Base-by-base conservation (phyloP, 2,797 vertebrate species). In the Nothura maculosa region DNA sequence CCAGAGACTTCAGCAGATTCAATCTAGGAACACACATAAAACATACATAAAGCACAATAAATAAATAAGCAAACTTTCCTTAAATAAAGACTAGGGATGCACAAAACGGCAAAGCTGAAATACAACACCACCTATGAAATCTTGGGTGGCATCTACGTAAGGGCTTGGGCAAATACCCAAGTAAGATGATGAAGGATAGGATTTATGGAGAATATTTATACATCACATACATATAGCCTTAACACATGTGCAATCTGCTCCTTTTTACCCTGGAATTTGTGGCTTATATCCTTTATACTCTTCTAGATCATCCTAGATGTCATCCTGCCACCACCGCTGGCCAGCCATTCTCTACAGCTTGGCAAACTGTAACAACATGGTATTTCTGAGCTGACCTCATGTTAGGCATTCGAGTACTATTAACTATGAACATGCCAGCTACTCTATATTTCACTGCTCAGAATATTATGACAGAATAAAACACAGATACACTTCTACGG, bases 1-100 rank as follows among this genome's bases (percentile, higher is more conserved):
- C 98, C 99, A 19, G 98, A 98, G 81, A 99, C 99, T 98, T 99
- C 99, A 21, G 98, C 99, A 3, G 99, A 99, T 96, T 99, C 99
- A 64, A 99, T 99, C 99, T 99, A 95, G 80, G 60, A 92, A 22
- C 47, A 25, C 25, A 48, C 47, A 48, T 25, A 48, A 48, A 48
- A 48, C 22, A 48, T 48, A 69, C 1, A 74, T 8, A 85, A 78
- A 78, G 38, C 55, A 82, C 24, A 19, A 84, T 72, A 74, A 89
- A 6, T 36, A 81, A 81, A 79, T 22, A 48, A 48, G 81, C 8
- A 70, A 94, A 21, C 8, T 60, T 82, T 21, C 30, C 19, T 76
- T 85, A 76, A 79, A 58, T 8, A 68, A 70, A 62, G 64, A 38
- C 28, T 48, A 19, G 79, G 60, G 67, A 0, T 10, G 30, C 15